Conservation (phyloP, 2,113 vertebrate species). For the Erpornis zantholeuca region DNA sequence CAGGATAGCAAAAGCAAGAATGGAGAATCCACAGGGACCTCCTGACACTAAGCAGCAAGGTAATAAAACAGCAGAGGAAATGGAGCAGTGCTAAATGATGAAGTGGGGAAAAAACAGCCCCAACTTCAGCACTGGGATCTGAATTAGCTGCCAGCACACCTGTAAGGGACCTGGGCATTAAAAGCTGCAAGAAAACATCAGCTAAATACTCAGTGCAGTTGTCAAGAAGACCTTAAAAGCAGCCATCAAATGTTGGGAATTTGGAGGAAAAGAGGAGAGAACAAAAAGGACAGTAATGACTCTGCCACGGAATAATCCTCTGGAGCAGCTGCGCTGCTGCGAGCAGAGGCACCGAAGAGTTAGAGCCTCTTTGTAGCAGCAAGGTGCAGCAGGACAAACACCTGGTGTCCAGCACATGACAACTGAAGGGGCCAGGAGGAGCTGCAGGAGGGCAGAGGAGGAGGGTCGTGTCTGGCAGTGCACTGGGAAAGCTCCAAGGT, state of each 20-base stretch:
- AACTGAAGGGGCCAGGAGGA: neutral
- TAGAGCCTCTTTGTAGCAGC: neutral
- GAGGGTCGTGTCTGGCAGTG: neutral
- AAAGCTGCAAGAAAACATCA: neutral
- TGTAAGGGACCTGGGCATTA: neutral
- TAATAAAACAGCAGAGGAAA: neutral
- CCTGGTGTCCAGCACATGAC: neutral
- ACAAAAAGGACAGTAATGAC: neutral
- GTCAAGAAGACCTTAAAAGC: neutral
- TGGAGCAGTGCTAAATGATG: neutral
- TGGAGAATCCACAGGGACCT: neutral
- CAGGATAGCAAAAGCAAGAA: neutral
- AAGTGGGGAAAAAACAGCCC: neutral
- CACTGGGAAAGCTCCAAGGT: neutral
- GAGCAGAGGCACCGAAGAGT: rapidly evolving
- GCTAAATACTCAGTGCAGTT: neutral
- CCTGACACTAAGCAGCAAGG: neutral
- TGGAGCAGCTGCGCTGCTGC: neutral
- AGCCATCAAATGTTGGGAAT: neutral
- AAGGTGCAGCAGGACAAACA: neutral
- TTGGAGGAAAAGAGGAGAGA: neutral
- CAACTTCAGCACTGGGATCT: neutral
- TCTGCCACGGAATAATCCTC: neutral
- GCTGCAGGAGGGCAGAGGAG: neutral
- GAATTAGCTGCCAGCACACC: neutral